A percentile compares a stretch with the other conserved stretches of the same genome.
Conservation (phyloP, 2,888 invertebrate genomes). For the Empis stercorea region DNA sequence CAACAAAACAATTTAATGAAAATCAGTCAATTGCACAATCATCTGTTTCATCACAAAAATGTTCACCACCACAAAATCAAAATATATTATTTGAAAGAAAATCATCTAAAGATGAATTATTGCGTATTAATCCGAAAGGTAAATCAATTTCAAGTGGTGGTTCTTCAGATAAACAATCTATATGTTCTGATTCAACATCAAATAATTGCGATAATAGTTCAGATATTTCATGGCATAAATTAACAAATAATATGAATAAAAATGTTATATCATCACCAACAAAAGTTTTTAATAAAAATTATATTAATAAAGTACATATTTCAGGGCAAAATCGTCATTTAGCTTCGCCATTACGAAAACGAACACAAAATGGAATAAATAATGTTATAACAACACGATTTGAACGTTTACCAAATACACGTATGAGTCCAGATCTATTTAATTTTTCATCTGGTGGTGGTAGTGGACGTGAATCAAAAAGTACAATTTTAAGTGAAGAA, state of each 20-base stretch:
- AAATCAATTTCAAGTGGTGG: not conserved
- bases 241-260: not conserved
- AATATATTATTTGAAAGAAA: not conserved
- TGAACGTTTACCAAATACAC: conserved; percentile 15
- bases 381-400: conserved; percentile 14
- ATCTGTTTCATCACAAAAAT: too few species aligned
- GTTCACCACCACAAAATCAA: not conserved
- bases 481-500: conserved; percentile 33
- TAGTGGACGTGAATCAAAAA: conserved; percentile 32
- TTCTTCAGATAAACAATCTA: conserved; percentile 21
- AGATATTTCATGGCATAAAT: conserved; percentile 11
- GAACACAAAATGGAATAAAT: conserved; percentile 14
- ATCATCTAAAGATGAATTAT: not conserved
- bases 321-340: conserved; percentile 31
- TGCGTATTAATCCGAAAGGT: not conserved
- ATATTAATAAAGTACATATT: conserved; percentile 8
- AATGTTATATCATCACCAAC: conserved; percentile 39
- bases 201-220: conserved; percentile 11
- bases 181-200: conserved; percentile 31
- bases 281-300: conserved; percentile 26
- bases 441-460: conserved; percentile 21
- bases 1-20: not conserved
- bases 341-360: conserved; percentile 30
- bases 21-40: not conserved
- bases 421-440: conserved; percentile 31